Evolutionary conservation across 2,113 vertebrate genomes (phyloP).

Genomic region (Morone saxatilis): DNA sequence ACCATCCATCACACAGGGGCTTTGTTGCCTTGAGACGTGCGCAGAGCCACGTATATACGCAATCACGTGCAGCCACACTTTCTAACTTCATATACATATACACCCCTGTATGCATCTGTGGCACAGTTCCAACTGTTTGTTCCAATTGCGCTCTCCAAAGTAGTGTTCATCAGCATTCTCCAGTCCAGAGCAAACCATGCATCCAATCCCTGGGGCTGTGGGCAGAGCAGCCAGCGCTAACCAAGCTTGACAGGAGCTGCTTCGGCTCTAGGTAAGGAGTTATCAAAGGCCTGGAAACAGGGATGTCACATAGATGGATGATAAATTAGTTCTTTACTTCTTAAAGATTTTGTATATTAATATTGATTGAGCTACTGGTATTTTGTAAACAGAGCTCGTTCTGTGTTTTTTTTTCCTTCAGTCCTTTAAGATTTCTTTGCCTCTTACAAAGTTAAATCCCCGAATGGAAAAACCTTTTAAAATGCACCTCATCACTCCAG

Average conservation of each 20-base stretch:
- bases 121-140: conserved; percentile 52
- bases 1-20: conserved; percentile 59
- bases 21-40: conserved; percentile 31
- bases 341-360: conserved; percentile 16
- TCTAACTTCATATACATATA: conserved; percentile 12
- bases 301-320: conserved; percentile 48
- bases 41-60: conserved; percentile 12
- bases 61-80: conserved; percentile 22
- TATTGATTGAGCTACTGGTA: conserved; percentile 8
- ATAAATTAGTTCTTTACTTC: conserved; percentile 33
- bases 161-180: conserved; percentile 65
- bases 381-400: conserved; percentile 18
- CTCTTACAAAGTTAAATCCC: conserved; percentile 24
- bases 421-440: conserved; percentile 17
- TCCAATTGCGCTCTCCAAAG: conserved; percentile 61
- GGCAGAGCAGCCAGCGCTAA: conserved; percentile 72
- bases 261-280: conserved; percentile 69
- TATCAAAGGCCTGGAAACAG: conserved; percentile 56
- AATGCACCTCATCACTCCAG: conserved; percentile 34
- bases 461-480: conserved; percentile 31
- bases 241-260: conserved; percentile 74
- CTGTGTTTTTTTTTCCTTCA: not conserved
- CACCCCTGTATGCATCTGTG: conserved; percentile 44
- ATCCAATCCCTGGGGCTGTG: conserved; percentile 69
- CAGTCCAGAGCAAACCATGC: conserved; percentile 68